Percentiles rank a stretch among this genome's conserved stretches.
Conservation (phyloP, 2,888 invertebrate genomes). For the Zaprionus lineosus region DNA sequence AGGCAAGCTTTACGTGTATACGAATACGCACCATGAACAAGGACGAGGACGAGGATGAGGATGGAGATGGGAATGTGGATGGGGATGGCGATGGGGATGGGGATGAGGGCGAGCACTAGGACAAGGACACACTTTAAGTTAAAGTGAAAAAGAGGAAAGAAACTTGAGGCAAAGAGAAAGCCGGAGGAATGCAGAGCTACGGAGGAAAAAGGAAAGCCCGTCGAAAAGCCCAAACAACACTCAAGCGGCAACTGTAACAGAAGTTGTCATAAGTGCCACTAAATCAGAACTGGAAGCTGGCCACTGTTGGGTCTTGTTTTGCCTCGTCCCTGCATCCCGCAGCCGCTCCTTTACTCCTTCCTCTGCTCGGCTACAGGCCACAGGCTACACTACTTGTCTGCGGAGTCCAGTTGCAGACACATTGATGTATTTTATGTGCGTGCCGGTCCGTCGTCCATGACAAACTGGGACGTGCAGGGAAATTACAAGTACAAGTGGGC, state of each 20-base stretch:
- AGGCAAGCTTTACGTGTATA: conserved; percentile 5
- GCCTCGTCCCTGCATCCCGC: no score
- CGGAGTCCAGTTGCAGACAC: conserved; percentile 45
- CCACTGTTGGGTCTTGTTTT: conserved; percentile 38
- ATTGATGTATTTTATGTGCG: conserved; percentile 65
- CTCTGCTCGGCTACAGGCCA: conserved; percentile 40
- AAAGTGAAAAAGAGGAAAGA: neutral
- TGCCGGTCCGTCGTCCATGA: conserved; percentile 39
- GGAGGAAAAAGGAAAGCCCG: no score
- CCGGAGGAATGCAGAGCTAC: no score
- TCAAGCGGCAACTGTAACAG: neutral
- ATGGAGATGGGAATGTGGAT: no score
- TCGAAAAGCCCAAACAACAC: conserved; percentile 25
- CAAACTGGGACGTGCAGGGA: conserved; percentile 66
- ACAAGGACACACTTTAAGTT: no score
- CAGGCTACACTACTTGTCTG: conserved; percentile 54
- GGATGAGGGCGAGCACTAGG: no score
- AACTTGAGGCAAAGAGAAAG: no score
- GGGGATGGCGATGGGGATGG: no score
- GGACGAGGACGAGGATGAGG: no score
- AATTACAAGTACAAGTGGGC: conserved; percentile 68
- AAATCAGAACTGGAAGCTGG: conserved; percentile 62
- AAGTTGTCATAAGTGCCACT: conserved; percentile 66
- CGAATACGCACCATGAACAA: conserved; percentile 5
- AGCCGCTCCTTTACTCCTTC: no score